phyloP scores from a whole-genome alignment of 2,113 vertebrate species.

The Strix aluco region DNA sequence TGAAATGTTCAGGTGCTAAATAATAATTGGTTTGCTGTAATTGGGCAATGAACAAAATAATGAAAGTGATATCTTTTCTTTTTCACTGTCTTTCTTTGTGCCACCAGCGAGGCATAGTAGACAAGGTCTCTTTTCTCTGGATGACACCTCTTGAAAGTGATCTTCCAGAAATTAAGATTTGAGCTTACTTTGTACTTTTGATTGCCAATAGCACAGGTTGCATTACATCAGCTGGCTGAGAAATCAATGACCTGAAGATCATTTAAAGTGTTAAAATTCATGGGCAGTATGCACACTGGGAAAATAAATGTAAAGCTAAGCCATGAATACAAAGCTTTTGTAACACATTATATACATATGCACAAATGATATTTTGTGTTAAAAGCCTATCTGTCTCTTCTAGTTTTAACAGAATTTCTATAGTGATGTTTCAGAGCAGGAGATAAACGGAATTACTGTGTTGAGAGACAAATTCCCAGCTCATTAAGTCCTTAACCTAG shows the following conservation, averaged over 20 bases:
- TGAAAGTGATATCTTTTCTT: neutral
- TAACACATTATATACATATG: neutral
- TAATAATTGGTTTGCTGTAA: neutral
- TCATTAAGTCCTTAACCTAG: neutral
- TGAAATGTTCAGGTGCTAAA: constrained; percentile 12
- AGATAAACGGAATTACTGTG: neutral
- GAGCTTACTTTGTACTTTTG: neutral
- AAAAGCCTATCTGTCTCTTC: neutral
- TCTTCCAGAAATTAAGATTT: constrained; percentile 20
- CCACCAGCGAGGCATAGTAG: neutral
- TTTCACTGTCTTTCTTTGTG: neutral
- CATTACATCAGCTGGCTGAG: constrained; percentile 7
- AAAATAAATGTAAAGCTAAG: neutral
- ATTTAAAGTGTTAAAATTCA: constrained; percentile 44
- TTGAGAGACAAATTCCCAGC: neutral
- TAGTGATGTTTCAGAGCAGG: neutral
- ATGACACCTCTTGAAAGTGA: constrained; percentile 34
- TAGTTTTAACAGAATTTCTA: neutral
- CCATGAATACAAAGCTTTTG: neutral
- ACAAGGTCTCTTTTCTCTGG: neutral
- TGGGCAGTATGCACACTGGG: neutral
- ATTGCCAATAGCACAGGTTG: neutral
- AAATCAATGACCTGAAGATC: constrained; percentile 17
- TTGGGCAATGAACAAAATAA: neutral
- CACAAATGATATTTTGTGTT: neutral